Conservation (phyloP, 1,140 invertebrate genomes). For the Megathymus violae region DNA sequence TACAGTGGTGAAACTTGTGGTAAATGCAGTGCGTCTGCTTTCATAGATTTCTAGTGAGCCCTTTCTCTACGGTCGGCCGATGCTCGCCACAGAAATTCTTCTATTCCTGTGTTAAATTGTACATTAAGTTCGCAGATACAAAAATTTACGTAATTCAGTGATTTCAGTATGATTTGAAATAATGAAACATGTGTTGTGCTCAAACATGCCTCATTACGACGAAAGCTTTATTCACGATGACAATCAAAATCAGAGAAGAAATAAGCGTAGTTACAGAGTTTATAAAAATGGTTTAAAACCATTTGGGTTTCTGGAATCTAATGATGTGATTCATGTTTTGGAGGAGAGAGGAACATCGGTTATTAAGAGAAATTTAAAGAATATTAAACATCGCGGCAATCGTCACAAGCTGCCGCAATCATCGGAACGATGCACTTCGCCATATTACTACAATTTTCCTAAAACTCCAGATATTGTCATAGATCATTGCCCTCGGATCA, state of each 20-base stretch:
- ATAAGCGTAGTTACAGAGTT: constrained; percentile 81
- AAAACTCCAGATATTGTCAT: constrained; percentile 57
- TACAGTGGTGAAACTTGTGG: constrained; percentile 53
- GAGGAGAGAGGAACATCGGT: constrained; percentile 71
- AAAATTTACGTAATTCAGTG: constrained; percentile 18
- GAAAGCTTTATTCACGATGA: constrained; percentile 82
- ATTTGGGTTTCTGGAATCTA: constrained; percentile 53
- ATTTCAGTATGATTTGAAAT: constrained; percentile 35
- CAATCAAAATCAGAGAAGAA: constrained; percentile 79
- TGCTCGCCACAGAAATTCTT: constrained; percentile 8
- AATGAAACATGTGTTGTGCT: constrained; percentile 44
- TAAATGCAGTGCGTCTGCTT: constrained; percentile 53
- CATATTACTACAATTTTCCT: constrained; percentile 26
- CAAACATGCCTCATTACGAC: constrained; percentile 81
- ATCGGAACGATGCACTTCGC: constrained; percentile 27
- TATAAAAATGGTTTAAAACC: constrained; percentile 77
- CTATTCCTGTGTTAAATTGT: constrained; percentile 24
- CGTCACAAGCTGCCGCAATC: constrained; percentile 55
- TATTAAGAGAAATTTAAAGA: constrained; percentile 76
- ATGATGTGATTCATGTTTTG: constrained; percentile 60
- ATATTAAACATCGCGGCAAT: constrained; percentile 70
- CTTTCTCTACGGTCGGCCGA: constrained; percentile 54
- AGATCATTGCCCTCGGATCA: constrained; percentile 60
- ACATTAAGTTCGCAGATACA: constrained; percentile 14
- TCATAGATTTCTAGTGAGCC: constrained; percentile 74